Evolutionary conservation across 2,888 invertebrate genomes (phyloP), one percentile per base, ranked within the genome.

Genomic region (Platynereis dumerilii): DNA sequence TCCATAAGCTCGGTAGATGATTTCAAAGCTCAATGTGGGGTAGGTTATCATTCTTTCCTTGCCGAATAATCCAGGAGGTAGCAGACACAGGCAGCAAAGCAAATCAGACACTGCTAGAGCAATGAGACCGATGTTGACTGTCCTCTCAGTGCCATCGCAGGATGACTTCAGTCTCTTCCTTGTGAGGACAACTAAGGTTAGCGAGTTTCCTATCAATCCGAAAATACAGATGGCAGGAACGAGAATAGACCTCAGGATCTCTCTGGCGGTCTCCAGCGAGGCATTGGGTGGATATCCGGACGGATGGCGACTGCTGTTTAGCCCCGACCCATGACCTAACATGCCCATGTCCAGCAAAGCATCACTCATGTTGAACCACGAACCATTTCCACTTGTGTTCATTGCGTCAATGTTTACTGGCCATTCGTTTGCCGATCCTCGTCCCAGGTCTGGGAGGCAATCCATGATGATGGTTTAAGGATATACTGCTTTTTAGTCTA

Each of bases 81-180:
- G 90, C 88, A 78, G 78, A 65, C 77, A 76, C n/a, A 78, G 58
- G 69, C 80, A 80, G 63, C 78, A 78, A 77, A 91, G 85, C 57
- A 92, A 86, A 45, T 92, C 91, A n/a, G 91, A 91, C 2, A 90
- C 88, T n/a, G 92, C 91, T 78, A 92, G 89, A 63, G 91, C 91
- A 88, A 86, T 79, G 28, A 86, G 75, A 90, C 84, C 92, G 80
- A 91, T 89, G 82, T 92, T 92, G 44, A 92, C 92, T 0, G 91
- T 90, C 44, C 91, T 91, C 74, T 91, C 88, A 88, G 92, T 90
- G 74, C 91, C 91, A 69, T 90, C 88, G 69, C 80, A 75, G 10
- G 81, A 77, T 60, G 76, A 76, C 58, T 75, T 74, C 39, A 82
- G 69, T 65, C 80, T 76, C 27, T 80, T 69, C 67, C 91, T 87